A percentile compares a stretch with the other conserved stretches of the same genome.
Evolutionary conservation across 2,113 vertebrate genomes (phyloP).

Genomic region (Bostrychus sinensis): DNA sequence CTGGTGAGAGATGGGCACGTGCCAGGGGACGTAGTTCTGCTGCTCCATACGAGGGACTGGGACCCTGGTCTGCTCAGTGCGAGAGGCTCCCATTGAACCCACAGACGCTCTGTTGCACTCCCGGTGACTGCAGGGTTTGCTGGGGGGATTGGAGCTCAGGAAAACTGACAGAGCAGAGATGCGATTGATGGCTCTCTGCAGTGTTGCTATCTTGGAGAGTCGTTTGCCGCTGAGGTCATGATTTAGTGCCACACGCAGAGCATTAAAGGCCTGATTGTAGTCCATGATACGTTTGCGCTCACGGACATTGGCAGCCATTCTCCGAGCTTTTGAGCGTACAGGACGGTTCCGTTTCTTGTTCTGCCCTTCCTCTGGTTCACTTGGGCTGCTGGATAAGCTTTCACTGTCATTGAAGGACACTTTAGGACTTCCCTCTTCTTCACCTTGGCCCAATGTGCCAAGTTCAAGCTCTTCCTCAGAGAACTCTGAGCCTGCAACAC

Average conservation of each 20-base stretch:
- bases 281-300: slow-evolving; percentile 97
- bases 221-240: slow-evolving; percentile 93
- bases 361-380: slow-evolving; percentile 63
- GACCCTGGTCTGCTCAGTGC: slow-evolving; percentile 43
- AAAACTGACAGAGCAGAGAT: slow-evolving; percentile 89
- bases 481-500: slow-evolving; percentile 68
- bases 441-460: slow-evolving; percentile 36
- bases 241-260: slow-evolving; percentile 86
- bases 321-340: slow-evolving; percentile 89
- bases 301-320: slow-evolving; percentile 92
- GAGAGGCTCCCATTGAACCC: slow-evolving; percentile 19
- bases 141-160: slow-evolving; percentile 72
- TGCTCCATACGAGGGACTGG: slow-evolving; percentile 49
- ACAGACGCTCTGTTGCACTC: slow-evolving; percentile 75
- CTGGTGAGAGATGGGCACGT: slow-evolving; percentile 57
- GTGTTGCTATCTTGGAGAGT: slow-evolving; percentile 95
- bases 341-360: slow-evolving; percentile 84
- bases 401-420: slow-evolving; percentile 61
- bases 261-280: slow-evolving; percentile 97
- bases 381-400: slow-evolving; percentile 50
- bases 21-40: slow-evolving; percentile 72
- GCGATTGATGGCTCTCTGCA: slow-evolving; percentile 91
- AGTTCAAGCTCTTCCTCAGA: slow-evolving; percentile 79
- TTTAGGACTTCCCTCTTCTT: slow-evolving; percentile 59
- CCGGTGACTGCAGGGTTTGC: slow-evolving; percentile 77